Base-by-base conservation (phyloP, 2,888 invertebrate genomes). In the Volucella inanis region DNA sequence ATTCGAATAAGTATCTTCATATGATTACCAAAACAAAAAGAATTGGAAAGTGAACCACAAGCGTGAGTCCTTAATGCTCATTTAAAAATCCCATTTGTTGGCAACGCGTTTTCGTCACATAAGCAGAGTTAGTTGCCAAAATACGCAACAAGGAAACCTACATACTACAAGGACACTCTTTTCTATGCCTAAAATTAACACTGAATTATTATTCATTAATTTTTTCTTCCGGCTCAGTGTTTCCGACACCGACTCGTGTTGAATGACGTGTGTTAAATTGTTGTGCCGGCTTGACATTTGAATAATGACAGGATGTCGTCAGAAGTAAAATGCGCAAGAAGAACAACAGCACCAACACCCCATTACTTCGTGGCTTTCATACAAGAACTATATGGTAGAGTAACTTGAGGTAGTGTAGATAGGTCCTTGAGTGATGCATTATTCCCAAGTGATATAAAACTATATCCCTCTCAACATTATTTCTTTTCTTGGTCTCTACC, bases 151-250 rank as follows among this genome's bases (percentile, higher is more conserved):
- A 57, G 49, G 68, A 75, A 70, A 59, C 64, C 55, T 41, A 68
- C 52, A 57, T 39, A 57, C 31, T 43, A 68, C 74, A 74, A 78
- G 65, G 47, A 49, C 50, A 45, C 49, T 74, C 62, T 57, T 22
- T 59, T 80, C 62, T 65, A 76, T 70, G 75, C 8, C 14, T 49
- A 14, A 14, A 70, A 80, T 75, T 71, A 80, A 76, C 59, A 55
- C 65, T 12, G 71, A 80, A 83, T 83, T 78, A 85, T 85, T 85
- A 85, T 85, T 85, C 85, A 85, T 85, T 85, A 85, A 85, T 77
- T 76, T 81, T 54, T 85, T 68, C 72, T 85, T 85, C 85, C 81
- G 81, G 72, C 85, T 85, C 43, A 81, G 72, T 76, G 76, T 38
- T 47, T 38, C 47, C 14, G 43, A 43, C 39, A 22, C 49, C 50